Base-by-base conservation (phyloP, 2,888 invertebrate species). In the Diaperis boleti region DNA sequence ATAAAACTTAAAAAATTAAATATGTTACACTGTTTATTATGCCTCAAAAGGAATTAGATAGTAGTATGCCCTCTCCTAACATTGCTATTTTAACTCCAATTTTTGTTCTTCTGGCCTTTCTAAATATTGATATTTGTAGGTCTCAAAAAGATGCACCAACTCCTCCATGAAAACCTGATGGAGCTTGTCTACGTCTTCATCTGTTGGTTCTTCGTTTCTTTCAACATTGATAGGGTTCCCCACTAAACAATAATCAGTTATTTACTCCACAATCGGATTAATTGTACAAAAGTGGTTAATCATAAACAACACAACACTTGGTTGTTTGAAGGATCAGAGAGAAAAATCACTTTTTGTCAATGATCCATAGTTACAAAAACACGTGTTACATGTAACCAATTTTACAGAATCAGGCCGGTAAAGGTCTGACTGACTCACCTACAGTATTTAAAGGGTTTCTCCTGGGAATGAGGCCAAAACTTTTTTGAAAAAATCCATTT, bases 401-500 rank as follows among this genome's bases (percentile, higher is more conserved):
- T n/a, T n/a, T n/a, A n/a, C n/a, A n/a, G n/a, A n/a, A n/a, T n/a
- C n/a, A n/a, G n/a, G n/a, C n/a, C n/a, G n/a, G n/a, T n/a, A n/a
- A n/a, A n/a, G n/a, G n/a, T n/a, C n/a, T n/a, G n/a, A n/a, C n/a
- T n/a, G n/a, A n/a, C 90, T 87, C 81, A 96, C 96, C 92, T 72
- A 98, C 94, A 72, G 94, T 92, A 26, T 89, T 88, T 37, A 98
- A 87, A 1, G 92, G 92, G 65, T 84, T 85, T 31, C 97, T 85
- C 39, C 88, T 86, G 0, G 98, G 97, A 54, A 98, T 81, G 3
- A 95, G 80, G 0, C 98, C 98, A 77, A 92, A 92, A 0, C 88
- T 88, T 77, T 97, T 96, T 78, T 98, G 96, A 77, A 98, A 94
- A 62, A 97, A 84, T 1, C 98, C 98, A 22, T 98, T 84, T 0